A percentile compares a stretch with the other conserved stretches of the same genome.
phyloP scores from a whole-genome alignment of 2,888 invertebrate genomes.

The Leptinotarsa tumamoca region DNA sequence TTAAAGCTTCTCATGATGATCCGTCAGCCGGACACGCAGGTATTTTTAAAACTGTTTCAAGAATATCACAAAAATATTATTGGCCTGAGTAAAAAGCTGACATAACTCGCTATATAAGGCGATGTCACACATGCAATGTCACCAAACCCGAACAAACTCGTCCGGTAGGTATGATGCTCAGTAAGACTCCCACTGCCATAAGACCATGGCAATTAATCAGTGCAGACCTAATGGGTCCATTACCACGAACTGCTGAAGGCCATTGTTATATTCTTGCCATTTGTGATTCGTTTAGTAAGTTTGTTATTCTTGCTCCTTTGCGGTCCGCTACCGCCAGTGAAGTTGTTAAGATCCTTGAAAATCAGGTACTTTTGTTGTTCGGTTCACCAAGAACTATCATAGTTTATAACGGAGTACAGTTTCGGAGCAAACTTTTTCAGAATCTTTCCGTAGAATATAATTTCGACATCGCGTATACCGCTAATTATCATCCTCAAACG shows the following conservation, averaged over 20 bases:
- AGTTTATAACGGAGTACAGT: no score
- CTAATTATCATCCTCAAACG: no score
- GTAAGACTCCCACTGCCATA: neutral
- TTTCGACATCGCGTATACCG: no score
- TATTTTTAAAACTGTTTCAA: neutral
- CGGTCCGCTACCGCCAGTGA: neutral
- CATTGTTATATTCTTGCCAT: neutral
- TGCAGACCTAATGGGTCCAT: neutral
- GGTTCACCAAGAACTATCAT: no score
- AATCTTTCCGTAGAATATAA: no score
- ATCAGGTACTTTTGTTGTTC: no score
- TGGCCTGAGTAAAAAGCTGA: neutral
- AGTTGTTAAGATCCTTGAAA: no score
- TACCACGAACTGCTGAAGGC: neutral
- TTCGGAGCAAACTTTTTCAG: no score
- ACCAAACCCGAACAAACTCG: neutral
- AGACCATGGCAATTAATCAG: neutral
- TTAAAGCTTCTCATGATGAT: neutral
- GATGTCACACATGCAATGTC: neutral
- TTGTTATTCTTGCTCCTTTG: neutral
- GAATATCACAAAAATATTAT: neutral
- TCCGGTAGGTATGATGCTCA: neutral
- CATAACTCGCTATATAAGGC: neutral
- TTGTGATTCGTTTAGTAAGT: neutral
- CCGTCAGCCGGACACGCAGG: neutral